phyloP scores from a whole-genome alignment of 2,113 vertebrate species.

The Epinephelus lanceolatus region DNA sequence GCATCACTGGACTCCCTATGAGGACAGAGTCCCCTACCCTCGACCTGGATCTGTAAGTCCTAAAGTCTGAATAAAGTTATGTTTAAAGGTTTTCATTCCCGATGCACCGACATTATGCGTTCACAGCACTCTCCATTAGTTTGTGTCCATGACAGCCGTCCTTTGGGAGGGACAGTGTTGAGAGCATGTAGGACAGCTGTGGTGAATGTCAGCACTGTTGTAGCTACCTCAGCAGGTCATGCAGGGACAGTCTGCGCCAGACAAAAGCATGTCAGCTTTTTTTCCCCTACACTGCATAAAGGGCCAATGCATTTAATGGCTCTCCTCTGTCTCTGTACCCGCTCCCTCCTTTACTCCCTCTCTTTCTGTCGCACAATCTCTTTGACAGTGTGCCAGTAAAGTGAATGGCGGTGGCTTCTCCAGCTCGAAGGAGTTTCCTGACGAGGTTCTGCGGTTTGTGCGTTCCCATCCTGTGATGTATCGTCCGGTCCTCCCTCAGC shows the following conservation, averaged over 20 bases:
- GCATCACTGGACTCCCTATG: constrained; percentile 95
- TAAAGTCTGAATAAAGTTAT: not conserved
- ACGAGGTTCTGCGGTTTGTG: constrained; percentile 94
- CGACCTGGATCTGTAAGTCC: constrained; percentile 95
- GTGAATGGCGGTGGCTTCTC: constrained; percentile 91
- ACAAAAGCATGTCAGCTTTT: constrained; percentile 32
- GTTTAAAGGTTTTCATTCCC: constrained; percentile 10
- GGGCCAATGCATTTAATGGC: not conserved
- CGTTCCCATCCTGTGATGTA: constrained; percentile 95
- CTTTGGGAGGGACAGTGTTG: constrained; percentile 44
- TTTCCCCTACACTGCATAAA: not conserved
- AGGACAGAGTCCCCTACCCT: constrained; percentile 96
- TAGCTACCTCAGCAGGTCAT: constrained; percentile 56
- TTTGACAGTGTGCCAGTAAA: constrained; percentile 94
- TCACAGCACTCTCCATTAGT: constrained; percentile 21
- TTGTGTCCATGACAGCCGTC: constrained; percentile 29
- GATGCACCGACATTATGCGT: constrained; percentile 40
- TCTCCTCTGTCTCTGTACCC: constrained; percentile 4
- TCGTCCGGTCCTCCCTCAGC: constrained; percentile 90
- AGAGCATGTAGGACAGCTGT: constrained; percentile 51
- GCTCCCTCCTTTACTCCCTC: not conserved
- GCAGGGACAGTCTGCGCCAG: constrained; percentile 24
- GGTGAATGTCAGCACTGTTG: constrained; percentile 59
- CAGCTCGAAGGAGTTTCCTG: constrained; percentile 94
- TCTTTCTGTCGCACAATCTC: constrained; percentile 7